These are phyloP conservation scores for Electrona antarctica DNA, from an alignment of 2,113 vertebrate genomes.

Conservation along the genomic window DNA sequence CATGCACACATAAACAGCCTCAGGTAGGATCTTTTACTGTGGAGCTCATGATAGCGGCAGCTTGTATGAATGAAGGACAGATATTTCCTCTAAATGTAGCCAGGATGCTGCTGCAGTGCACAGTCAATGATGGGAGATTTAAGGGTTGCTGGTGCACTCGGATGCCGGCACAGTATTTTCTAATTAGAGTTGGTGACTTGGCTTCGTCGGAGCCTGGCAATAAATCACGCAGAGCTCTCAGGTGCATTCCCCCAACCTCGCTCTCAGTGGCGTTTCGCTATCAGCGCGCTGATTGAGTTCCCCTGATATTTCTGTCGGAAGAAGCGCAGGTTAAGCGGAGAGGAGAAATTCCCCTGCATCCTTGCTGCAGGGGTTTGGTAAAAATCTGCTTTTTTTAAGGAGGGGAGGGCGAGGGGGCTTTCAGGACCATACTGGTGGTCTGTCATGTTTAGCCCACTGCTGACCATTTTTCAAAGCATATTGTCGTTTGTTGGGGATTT, in stretches of 20 bases:
- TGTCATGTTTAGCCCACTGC: too few species aligned
- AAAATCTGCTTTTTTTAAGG: background rate
- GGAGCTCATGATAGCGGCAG: background rate
- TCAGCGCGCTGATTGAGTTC: constrained; percentile 74
- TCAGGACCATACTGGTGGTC: too few species aligned
- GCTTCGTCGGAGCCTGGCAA: constrained; percentile 73
- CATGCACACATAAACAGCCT: too few species aligned
- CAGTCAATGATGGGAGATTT: constrained; percentile 69
- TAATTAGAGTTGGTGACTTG: constrained; percentile 81
- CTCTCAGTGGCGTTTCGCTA: constrained; percentile 72
- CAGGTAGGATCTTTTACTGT: background rate
- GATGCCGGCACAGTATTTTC: constrained; percentile 79
- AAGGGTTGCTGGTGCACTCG: constrained; percentile 71
- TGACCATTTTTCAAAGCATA: too few species aligned
- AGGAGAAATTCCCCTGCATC: background rate
- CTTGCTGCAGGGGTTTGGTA: background rate
- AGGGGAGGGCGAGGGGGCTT: too few species aligned
- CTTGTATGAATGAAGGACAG: background rate
- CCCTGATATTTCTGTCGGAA: constrained; percentile 59
- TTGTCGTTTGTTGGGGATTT: too few species aligned
- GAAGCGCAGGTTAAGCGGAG: constrained; percentile 15
- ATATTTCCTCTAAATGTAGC: constrained; percentile 39
- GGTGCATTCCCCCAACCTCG: constrained; percentile 68
- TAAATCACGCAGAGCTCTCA: constrained; percentile 80
- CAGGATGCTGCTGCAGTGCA: constrained; percentile 62